These are phyloP conservation scores for Zapus hudsonius DNA, from an alignment of 2,113 vertebrate genomes.

Conservation along the genomic window DNA sequence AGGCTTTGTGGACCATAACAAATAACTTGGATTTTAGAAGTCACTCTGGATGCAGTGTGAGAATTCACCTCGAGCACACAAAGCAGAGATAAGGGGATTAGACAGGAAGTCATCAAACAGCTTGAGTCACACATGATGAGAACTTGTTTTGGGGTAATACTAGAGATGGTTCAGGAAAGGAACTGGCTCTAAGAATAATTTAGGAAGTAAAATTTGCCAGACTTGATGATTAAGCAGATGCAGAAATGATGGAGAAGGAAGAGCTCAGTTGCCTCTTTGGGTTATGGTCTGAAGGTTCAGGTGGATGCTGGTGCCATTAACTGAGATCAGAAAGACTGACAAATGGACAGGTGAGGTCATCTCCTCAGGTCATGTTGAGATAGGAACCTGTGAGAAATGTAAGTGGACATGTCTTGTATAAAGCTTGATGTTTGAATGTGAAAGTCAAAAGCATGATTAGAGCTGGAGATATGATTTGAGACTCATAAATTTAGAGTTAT, in stretches of 20 bases:
- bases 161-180: background rate
- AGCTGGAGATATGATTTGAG: background rate
- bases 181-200: background rate
- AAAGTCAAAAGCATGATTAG: background rate
- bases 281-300: background rate
- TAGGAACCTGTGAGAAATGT: background rate
- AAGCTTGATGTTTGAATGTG: background rate
- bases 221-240: background rate
- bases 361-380: background rate
- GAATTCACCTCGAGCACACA: background rate
- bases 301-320: background rate
- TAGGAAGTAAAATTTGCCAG: background rate
- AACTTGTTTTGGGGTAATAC: background rate
- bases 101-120: background rate
- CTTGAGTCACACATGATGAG: background rate
- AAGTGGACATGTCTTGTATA: background rate
- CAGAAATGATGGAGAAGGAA: background rate
- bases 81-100: background rate
- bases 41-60: background rate
- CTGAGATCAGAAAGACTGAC: conserved; percentile 17
- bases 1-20: background rate
- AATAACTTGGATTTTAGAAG: background rate
- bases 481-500: background rate
- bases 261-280: background rate
- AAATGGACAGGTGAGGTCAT: background rate